Conservation (phyloP, 2,113 vertebrate species). For the Clarias magur region DNA sequence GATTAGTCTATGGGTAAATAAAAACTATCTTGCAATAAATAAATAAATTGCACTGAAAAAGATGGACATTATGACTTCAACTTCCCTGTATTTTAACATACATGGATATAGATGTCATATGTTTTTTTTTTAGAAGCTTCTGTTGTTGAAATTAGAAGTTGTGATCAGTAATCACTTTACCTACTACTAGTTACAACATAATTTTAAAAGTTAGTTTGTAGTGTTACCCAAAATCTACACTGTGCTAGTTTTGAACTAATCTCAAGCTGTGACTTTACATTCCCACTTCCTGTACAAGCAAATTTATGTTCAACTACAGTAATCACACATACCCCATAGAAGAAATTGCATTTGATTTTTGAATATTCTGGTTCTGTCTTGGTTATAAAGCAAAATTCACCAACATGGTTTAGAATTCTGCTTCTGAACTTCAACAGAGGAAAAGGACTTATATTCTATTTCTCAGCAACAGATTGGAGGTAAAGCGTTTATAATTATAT, state of each 20-base stretch:
- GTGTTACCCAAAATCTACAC: background rate
- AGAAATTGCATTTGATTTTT: background rate
- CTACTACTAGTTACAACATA: background rate
- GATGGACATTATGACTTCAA: too few species aligned
- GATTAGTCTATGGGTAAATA: too few species aligned
- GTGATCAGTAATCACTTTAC: background rate
- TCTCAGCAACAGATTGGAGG: conserved; percentile 1
- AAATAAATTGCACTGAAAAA: too few species aligned
- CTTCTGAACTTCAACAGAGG: background rate
- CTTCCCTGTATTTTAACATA: too few species aligned
- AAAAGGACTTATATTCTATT: background rate
- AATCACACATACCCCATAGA: background rate
- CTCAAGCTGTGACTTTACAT: background rate
- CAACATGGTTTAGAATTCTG: background rate
- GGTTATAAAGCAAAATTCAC: background rate
- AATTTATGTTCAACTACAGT: background rate
- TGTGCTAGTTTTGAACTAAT: background rate
- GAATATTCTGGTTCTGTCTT: background rate
- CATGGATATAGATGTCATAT: background rate
- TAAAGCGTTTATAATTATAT: background rate
- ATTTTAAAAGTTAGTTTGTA: background rate
- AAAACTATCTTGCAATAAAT: too few species aligned
- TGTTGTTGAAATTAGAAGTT: background rate
- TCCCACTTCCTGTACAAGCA: background rate
- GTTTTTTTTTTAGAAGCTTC: background rate